Conservation (phyloP, 35 echinoderm and acorn worm species). For the Apostichopus japonicus region DNA sequence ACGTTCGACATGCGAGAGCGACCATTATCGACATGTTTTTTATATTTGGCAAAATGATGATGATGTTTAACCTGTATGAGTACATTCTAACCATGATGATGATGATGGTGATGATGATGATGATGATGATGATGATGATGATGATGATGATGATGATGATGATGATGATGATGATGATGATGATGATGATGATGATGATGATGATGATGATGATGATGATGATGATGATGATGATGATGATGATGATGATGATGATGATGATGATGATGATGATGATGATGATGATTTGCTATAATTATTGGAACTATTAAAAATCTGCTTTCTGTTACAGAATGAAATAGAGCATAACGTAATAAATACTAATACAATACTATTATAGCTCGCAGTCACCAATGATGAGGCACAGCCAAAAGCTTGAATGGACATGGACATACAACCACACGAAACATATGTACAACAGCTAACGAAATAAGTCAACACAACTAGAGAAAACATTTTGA, state of each 20-base stretch:
- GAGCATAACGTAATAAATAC: too few species aligned
- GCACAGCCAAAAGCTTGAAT: too few species aligned
- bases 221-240: neutral
- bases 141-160: neutral
- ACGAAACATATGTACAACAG: too few species aligned
- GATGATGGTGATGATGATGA: neutral
- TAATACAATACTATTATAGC: too few species aligned
- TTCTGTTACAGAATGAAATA: too few species aligned
- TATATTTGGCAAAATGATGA: neutral
- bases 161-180: neutral
- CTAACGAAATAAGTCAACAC: too few species aligned
- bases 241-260: neutral
- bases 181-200: neutral
- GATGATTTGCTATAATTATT: too few species aligned
- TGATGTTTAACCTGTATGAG: neutral
- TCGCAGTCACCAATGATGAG: too few species aligned
- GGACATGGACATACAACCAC: too few species aligned
- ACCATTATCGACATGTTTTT: neutral
- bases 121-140: neutral
- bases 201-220: neutral
- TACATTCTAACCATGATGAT: neutral
- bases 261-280: too few species aligned
- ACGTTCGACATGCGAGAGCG: neutral
- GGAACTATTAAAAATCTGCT: too few species aligned
- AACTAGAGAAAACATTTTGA: too few species aligned